These are phyloP conservation scores for Catharus bicknelli DNA, from an alignment of 2,113 vertebrate genomes.

Conservation along the genomic window DNA sequence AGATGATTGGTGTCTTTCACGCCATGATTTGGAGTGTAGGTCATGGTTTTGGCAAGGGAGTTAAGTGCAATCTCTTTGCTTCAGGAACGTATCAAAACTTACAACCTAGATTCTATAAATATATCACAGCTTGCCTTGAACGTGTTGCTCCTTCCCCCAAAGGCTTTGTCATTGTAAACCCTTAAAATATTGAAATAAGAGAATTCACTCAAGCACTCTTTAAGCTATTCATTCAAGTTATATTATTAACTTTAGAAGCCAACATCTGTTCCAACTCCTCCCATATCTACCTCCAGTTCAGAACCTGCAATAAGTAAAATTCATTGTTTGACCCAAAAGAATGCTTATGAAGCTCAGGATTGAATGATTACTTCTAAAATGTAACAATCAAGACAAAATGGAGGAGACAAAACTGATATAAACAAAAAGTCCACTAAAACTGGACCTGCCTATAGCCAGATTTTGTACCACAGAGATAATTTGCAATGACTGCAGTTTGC, in stretches of 20 bases:
- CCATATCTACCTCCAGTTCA: neutral
- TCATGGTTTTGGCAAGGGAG: neutral
- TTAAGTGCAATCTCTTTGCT: neutral
- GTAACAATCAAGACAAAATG: neutral
- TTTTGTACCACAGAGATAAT: neutral
- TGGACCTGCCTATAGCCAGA: neutral
- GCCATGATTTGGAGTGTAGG: accelerated
- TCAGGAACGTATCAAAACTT: neutral
- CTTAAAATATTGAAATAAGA: neutral
- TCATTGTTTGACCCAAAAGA: neutral
- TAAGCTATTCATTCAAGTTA: neutral
- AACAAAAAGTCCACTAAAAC: neutral
- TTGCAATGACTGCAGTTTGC: neutral
- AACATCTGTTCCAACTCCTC: neutral
- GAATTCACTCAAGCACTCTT: neutral
- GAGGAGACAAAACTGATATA: neutral
- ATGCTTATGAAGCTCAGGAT: neutral
- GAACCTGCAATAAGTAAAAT: neutral
- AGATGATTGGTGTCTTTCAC: neutral
- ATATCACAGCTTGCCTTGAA: neutral
- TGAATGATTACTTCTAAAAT: neutral
- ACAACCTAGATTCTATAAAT: neutral
- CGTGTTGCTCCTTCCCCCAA: neutral
- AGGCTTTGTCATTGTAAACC: neutral
- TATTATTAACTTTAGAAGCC: neutral